Conservation (phyloP, 2,888 invertebrate species). For the Oasisia sp. region DNA sequence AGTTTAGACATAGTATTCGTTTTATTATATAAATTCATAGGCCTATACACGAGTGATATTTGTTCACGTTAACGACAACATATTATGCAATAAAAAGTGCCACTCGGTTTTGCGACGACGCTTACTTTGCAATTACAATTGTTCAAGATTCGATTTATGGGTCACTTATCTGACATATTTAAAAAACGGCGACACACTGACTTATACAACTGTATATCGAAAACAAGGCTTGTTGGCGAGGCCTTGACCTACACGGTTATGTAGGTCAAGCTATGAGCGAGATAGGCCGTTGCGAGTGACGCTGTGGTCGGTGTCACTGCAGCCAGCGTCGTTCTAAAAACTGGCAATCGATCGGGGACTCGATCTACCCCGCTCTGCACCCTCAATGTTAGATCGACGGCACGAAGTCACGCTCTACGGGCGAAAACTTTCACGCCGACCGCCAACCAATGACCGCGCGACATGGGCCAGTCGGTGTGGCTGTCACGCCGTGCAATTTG, state of each 20-base stretch:
- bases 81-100: background rate
- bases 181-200: background rate
- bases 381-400: too few species aligned
- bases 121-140: background rate
- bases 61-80: too few species aligned
- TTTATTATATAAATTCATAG: background rate
- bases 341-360: too few species aligned
- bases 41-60: background rate
- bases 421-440: too few species aligned
- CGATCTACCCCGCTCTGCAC: too few species aligned
- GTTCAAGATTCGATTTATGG: background rate
- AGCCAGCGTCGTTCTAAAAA: too few species aligned
- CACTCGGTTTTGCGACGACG: background rate
- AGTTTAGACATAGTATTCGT: background rate
- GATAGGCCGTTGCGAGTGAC: too few species aligned
- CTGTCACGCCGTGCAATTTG: too few species aligned
- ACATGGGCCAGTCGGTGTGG: too few species aligned
- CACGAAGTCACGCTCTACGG: too few species aligned
- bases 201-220: background rate
- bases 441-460: too few species aligned
- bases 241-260: background rate
- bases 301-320: too few species aligned
- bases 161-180: background rate
- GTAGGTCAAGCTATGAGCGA: background rate
- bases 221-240: background rate